A percentile compares a stretch with the other conserved stretches of the same genome.
phyloP scores from a whole-genome alignment of 1,140 invertebrate species.

The Laupala kohalensis region DNA sequence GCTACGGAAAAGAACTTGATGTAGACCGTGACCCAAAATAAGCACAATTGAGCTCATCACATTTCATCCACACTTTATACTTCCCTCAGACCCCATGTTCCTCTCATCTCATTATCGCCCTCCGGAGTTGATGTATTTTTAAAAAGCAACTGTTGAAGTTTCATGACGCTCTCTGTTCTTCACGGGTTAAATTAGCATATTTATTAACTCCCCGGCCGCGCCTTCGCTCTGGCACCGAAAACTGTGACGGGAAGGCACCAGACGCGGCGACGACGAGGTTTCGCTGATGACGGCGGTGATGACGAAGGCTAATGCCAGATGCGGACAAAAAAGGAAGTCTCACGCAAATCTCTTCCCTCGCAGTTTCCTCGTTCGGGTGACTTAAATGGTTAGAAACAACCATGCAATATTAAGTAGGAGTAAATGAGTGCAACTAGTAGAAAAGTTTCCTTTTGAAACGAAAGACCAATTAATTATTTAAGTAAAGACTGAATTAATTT shows the following conservation, averaged over 20 bases:
- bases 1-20: too few relatives aligned
- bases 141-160: background rate
- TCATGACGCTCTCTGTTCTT: background rate
- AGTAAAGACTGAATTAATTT: background rate
- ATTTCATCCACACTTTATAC: too few relatives aligned
- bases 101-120: too few relatives aligned
- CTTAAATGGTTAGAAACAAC: background rate
- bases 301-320: background rate
- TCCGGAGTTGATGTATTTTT: background rate
- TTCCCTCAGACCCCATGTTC: too few relatives aligned
- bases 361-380: background rate
- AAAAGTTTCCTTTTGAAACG: background rate
- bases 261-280: background rate
- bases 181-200: background rate
- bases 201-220: background rate
- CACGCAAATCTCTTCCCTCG: background rate
- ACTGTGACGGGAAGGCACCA: background rate
- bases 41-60: too few relatives aligned
- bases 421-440: background rate
- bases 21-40: too few relatives aligned
- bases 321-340: background rate
- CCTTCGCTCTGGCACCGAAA: background rate
- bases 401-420: background rate
- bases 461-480: background rate
- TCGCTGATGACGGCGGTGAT: background rate